Percentiles rank a stretch among this genome's conserved stretches.
Conservation (phyloP, 2,888 invertebrate genomes). For the Dicranocentrus wangi region DNA sequence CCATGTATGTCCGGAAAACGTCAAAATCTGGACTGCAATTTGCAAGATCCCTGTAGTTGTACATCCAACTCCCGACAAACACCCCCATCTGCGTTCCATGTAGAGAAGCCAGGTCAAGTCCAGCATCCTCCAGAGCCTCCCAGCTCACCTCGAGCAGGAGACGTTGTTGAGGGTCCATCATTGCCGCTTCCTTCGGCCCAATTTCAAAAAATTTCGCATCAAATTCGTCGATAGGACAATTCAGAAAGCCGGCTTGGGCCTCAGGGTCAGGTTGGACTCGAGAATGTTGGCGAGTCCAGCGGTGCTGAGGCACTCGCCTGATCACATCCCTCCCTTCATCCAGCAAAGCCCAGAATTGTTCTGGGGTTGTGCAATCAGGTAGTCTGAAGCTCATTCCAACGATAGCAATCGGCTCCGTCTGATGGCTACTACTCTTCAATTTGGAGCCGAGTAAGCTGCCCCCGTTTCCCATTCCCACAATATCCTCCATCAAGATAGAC, state of each 20-base stretch:
- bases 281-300: no score
- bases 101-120: constrained; percentile 10
- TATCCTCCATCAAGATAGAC: no score
- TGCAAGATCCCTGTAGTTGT: constrained; percentile 28
- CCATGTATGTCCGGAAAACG: constrained; percentile 7
- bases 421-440: no score
- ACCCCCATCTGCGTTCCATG: constrained; percentile 9
- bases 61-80: constrained; percentile 33
- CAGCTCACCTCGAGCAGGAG: background rate
- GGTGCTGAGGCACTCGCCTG: no score
- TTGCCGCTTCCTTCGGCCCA: background rate
- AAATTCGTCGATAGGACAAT: background rate
- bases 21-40: background rate
- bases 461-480: no score
- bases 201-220: background rate
- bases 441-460: no score
- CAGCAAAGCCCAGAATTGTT: no score
- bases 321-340: no score
- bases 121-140: constrained; percentile 27
- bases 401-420: no score
- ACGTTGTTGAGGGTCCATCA: background rate
- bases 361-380: no score
- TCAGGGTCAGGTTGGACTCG: no score
- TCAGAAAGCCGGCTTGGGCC: background rate
- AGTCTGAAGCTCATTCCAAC: no score